Evolutionary conservation across 2,113 vertebrate genomes (phyloP).

Genomic region (Ivindomyrus marchei): DNA sequence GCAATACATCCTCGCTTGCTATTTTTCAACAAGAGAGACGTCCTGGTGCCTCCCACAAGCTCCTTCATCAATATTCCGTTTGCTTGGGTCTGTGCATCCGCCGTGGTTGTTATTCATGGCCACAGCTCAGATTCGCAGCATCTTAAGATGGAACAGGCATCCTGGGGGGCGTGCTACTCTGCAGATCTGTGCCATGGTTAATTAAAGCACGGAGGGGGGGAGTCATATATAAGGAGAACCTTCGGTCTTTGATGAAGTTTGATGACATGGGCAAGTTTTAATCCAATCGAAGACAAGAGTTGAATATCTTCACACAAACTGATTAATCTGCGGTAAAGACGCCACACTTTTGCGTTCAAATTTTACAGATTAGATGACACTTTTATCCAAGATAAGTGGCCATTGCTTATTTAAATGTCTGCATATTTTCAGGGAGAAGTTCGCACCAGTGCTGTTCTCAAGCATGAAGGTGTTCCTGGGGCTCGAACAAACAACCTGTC

Average conservation of each 20-base stretch:
- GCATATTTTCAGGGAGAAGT: not conserved
- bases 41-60: not conserved
- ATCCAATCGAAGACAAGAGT: not conserved
- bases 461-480: not conserved
- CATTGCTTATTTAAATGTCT: not conserved
- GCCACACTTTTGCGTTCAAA: not conserved
- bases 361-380: not conserved
- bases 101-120: conserved; percentile 1
- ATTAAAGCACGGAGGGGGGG: not conserved
- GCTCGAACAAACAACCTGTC: not conserved
- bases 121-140: not conserved
- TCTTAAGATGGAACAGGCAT: not conserved
- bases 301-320: not conserved
- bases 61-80: conserved; percentile 15
- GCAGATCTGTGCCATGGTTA: not conserved
- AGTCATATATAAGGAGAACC: not conserved
- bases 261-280: not conserved
- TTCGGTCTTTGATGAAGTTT: not conserved
- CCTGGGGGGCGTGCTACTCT: not conserved
- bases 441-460: not conserved
- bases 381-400: not conserved
- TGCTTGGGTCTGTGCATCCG: not conserved
- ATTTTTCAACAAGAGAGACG: not conserved
- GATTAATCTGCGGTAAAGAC: not conserved
- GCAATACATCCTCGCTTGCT: not conserved